Conservation (phyloP, 2,888 invertebrate genomes). For the Argyresthia albistria region DNA sequence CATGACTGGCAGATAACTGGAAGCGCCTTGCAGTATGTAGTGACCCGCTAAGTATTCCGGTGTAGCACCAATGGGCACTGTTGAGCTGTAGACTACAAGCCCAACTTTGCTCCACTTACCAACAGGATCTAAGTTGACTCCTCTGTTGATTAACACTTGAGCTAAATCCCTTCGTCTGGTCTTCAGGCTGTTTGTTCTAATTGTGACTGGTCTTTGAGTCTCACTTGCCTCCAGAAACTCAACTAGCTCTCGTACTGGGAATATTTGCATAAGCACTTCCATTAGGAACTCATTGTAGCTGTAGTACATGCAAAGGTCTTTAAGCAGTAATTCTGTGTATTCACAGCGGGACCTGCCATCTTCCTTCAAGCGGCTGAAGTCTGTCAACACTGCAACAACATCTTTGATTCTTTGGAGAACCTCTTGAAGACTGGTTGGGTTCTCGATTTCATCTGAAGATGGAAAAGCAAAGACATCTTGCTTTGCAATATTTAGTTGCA, state of each 20-base stretch:
- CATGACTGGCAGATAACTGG: slow-evolving; percentile 98
- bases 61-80: slow-evolving; percentile 97
- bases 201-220: slow-evolving; percentile 93
- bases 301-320: slow-evolving; percentile 94
- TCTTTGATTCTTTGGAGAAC: slow-evolving; percentile 93
- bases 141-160: slow-evolving; percentile 94
- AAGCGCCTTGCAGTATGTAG: slow-evolving; percentile 97
- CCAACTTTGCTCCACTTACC: slow-evolving; percentile 99
- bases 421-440: slow-evolving; percentile 83
- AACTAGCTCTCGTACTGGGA: slow-evolving; percentile 87
- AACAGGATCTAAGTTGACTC: slow-evolving; percentile 97
- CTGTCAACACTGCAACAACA: slow-evolving; percentile 82
- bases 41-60: slow-evolving; percentile 99
- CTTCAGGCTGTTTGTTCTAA: slow-evolving; percentile 96
- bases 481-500: slow-evolving; percentile 84
- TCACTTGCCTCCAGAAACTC: slow-evolving; percentile 98
- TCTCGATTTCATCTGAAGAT: slow-evolving; percentile 79
- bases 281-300: slow-evolving; percentile 98
- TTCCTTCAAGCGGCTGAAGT: slow-evolving; percentile 82
- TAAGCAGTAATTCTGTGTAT: slow-evolving; percentile 83
- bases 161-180: slow-evolving; percentile 93
- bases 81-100: slow-evolving; percentile 94
- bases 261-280: slow-evolving; percentile 91
- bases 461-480: slow-evolving; percentile 87
- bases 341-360: slow-evolving; percentile 82